Percentiles rank a stretch among this genome's conserved stretches.
Conservation (phyloP, 2,888 invertebrate species). For the Polyommatus icarus region DNA sequence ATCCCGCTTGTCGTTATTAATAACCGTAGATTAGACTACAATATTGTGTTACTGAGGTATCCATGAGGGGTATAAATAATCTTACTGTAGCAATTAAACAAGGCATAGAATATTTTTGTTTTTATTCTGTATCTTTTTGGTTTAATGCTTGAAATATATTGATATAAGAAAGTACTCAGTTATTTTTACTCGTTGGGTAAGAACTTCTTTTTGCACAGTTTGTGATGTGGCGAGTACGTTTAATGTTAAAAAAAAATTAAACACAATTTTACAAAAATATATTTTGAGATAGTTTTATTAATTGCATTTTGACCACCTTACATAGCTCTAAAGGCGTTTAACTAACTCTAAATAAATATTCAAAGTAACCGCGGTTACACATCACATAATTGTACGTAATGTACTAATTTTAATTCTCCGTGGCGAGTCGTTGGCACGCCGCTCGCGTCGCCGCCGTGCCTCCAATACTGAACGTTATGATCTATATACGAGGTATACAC, state of each 20-base stretch:
- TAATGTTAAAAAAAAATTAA: too few species aligned
- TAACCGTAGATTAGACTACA: conserved; percentile 26
- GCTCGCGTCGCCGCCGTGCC: conserved; percentile 58
- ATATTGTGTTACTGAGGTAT: conserved; percentile 24
- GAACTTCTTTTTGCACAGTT: too few species aligned
- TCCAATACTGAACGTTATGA: conserved; percentile 75
- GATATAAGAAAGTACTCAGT: too few species aligned
- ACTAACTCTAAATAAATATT: conserved; percentile 8
- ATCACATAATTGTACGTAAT: conserved; percentile 30
- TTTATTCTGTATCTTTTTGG: background rate
- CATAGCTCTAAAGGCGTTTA: background rate
- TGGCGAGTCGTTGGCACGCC: conserved; percentile 52
- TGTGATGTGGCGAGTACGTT: too few species aligned
- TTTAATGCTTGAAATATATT: background rate
- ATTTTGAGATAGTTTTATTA: too few species aligned
- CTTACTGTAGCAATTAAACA: conserved; percentile 11
- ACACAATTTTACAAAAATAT: too few species aligned
- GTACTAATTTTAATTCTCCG: conserved; percentile 60
- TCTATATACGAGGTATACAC: conserved; percentile 79
- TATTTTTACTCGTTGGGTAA: too few species aligned
- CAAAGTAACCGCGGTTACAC: conserved; percentile 19
- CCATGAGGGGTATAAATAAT: conserved; percentile 16
- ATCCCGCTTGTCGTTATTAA: conserved; percentile 18
- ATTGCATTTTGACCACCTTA: too few species aligned
- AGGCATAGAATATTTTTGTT: background rate